These are phyloP conservation scores for Myzus persicae DNA, from an alignment of 1,140 invertebrate species.

Conservation along the genomic window DNA sequence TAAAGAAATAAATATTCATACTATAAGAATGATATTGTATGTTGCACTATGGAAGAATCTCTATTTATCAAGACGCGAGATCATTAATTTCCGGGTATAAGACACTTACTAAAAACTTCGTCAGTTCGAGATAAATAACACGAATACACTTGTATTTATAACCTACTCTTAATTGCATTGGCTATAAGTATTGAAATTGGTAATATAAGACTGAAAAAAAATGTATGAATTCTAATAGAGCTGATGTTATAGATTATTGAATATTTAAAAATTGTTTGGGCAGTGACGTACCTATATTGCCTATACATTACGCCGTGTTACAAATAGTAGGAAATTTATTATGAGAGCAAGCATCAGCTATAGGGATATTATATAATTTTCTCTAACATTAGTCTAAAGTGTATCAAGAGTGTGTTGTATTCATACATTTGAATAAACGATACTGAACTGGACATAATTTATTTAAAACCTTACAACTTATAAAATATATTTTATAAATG, in stretches of 20 bases:
- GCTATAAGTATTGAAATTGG: too few relatives aligned
- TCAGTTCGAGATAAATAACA: too few relatives aligned
- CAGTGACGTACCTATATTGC: background rate
- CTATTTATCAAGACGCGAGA: too few relatives aligned
- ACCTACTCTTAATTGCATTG: background rate
- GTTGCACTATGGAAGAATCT: background rate
- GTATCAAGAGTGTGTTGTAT: background rate
- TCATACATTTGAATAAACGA: background rate
- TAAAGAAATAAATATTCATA: too few relatives aligned
- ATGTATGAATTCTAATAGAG: too few relatives aligned
- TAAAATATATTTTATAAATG: background rate
- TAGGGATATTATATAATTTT: background rate
- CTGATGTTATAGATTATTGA: background rate
- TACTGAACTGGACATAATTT: background rate
- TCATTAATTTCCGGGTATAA: background rate
- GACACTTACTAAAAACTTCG: background rate
- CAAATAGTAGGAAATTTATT: background rate
- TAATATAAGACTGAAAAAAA: too few relatives aligned
- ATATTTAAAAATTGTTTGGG: background rate
- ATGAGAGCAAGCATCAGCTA: background rate
- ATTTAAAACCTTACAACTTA: background rate
- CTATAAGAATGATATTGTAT: too few relatives aligned
- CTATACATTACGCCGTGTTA: background rate
- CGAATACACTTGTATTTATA: background rate
- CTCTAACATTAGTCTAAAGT: background rate